Evolutionary conservation across 2,797 vertebrate species (phyloP), one percentile per base, ranked within the genome.

Genomic region (Gastrophryne carolinensis): DNA sequence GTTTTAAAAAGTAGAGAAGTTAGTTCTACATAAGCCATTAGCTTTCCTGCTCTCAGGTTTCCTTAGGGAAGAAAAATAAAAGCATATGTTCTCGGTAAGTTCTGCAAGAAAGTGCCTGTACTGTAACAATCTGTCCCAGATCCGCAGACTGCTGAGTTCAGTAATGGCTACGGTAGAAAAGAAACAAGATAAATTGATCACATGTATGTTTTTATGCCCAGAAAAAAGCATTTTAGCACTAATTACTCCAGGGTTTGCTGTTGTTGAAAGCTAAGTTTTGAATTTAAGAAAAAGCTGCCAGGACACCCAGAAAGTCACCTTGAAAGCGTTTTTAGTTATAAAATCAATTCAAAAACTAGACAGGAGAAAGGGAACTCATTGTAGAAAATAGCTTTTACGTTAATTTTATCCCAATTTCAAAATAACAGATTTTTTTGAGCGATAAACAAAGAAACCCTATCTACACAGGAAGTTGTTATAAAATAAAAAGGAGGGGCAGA

Each of bases 1-100:
- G 29, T 29, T 50, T 65, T 5, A n/a, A 65, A 65, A 19, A 49
- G 49, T 30, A 29, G 23, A 23, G 62, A 47, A 47, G 6, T 47
- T 21, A 24, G 39, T 54, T 10, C 30, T 54, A 39, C 53, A 67
- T 39, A 53, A 27, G 7, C 49, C 47, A 67, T 67, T 37, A 53
- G 49, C 52, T 53, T n/a, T 67, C 29, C 37, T n/a, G 64, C 26
- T 53, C 49, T 67, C 24, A 30, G 1, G 4, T 67, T 53, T 21
- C 32, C 47, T 53, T 35, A 53, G 49, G 49, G 52, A 67, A 39
- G 64, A 50, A 67, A 67, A 53, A 67, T 65, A 67, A 39, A 67
- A 67, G 64, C 47, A 53, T 54, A 26, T 67, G 64, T 54, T 54
- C 49, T 24, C 49, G 13, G 37, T 17, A 27, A 63, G 17, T 63